Percentiles rank a stretch among this genome's conserved stretches.
Conservation (phyloP, 2,113 vertebrate species). For the Murina feae region DNA sequence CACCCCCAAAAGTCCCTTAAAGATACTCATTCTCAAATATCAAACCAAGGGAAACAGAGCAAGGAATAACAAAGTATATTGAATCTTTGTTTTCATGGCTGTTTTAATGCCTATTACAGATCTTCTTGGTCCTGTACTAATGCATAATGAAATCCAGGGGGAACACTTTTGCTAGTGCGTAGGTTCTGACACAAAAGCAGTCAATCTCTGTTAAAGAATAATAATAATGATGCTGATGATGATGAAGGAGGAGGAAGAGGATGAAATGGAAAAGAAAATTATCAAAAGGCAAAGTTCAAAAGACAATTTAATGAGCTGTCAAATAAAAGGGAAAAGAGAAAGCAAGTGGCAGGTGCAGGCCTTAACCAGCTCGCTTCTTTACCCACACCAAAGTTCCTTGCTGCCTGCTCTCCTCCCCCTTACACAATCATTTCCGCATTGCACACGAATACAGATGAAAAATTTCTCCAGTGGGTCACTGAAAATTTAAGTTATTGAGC, state of each 20-base stretch:
- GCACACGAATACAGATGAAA: background rate
- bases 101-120: background rate
- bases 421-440: constrained; percentile 9
- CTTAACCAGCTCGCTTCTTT: background rate
- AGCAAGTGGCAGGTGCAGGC: background rate
- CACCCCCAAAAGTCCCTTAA: background rate
- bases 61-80: background rate
- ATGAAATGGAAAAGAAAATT: background rate
- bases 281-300: constrained; percentile 27
- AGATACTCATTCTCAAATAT: constrained; percentile 5
- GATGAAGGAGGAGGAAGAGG: background rate
- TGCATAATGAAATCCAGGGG: background rate
- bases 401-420: background rate
- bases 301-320: background rate
- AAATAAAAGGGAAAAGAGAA: constrained; percentile 6
- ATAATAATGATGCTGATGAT: background rate
- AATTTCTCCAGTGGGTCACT: background rate
- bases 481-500: background rate
- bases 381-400: background rate
- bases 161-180: background rate
- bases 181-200: background rate
- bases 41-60: background rate
- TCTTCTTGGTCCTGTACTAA: background rate
- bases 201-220: constrained; percentile 14
- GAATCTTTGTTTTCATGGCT: background rate